Percentiles rank a stretch among this genome's conserved stretches.
Evolutionary conservation across 2,888 invertebrate species (phyloP).

Genomic region (Andrena flavipes): DNA sequence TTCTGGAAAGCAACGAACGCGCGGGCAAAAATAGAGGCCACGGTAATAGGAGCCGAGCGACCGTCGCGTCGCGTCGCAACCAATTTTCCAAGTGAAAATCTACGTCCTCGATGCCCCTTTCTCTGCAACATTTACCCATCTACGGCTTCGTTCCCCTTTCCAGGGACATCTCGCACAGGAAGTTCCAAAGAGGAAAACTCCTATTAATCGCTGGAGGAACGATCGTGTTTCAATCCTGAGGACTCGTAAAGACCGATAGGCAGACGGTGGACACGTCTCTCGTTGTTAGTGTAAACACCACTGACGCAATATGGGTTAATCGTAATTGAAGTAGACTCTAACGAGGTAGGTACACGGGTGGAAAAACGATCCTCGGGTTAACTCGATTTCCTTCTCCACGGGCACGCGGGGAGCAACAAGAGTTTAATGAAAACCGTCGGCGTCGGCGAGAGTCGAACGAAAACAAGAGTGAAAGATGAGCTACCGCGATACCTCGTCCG

Average conservation of each 20-base stretch:
- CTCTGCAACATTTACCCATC: not conserved
- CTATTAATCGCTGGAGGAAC: no score
- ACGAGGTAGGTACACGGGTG: not conserved
- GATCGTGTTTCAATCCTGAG: no score
- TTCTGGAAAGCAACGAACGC: constrained; percentile 51
- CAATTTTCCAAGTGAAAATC: constrained; percentile 28
- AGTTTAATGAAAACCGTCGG: constrained; percentile 23
- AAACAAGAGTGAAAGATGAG: constrained; percentile 50
- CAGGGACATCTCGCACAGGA: no score
- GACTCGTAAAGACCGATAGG: not conserved
- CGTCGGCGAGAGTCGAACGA: constrained; percentile 27
- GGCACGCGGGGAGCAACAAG: not conserved
- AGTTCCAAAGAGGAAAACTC: no score
- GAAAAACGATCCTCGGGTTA: not conserved
- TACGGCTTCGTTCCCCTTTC: no score
- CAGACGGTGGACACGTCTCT: no score
- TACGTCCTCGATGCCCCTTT: no score
- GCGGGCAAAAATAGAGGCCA: not conserved
- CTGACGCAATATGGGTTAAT: not conserved
- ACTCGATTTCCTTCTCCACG: not conserved
- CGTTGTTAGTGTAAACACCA: not conserved
- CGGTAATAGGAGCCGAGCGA: not conserved
- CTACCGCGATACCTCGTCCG: constrained; percentile 14
- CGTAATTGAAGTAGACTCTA: not conserved
- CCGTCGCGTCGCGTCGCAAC: not conserved